Evolutionary conservation across 2,113 vertebrate species (phyloP).

Genomic region (Chloroceryle aenea): DNA sequence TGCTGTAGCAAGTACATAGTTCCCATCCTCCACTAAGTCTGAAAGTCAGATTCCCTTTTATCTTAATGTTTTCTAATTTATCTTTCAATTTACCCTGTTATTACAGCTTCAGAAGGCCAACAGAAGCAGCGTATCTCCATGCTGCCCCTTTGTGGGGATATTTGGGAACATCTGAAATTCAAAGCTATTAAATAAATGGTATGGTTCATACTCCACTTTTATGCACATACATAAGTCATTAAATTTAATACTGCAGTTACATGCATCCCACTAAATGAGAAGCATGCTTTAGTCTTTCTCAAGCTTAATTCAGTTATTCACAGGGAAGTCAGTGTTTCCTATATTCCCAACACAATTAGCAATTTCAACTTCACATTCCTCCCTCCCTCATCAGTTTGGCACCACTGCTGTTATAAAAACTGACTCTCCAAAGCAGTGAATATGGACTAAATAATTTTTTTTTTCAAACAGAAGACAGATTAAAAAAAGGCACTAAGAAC

Average conservation of each 20-base stretch:
- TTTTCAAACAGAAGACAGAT: neutral
- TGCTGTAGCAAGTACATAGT: neutral
- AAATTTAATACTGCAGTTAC: neutral
- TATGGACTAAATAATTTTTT: rapidly evolving
- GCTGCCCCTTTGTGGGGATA: conserved; percentile 55
- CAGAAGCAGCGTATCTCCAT: neutral
- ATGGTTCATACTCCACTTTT: neutral
- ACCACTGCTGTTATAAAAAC: neutral
- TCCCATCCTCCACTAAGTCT: neutral
- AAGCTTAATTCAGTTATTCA: neutral
- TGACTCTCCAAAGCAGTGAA: neutral
- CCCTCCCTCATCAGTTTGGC: neutral
- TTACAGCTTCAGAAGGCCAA: neutral
- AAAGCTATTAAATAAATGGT: neutral
- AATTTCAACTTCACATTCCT: neutral
- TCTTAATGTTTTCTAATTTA: neutral
- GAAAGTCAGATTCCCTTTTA: neutral
- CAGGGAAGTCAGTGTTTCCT: neutral
- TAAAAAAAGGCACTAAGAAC: neutral
- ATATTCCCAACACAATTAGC: neutral
- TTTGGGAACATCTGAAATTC: neutral
- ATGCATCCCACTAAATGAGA: neutral
- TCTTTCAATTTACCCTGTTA: neutral
- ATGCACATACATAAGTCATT: conserved; percentile 15
- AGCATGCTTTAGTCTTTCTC: neutral